Base-by-base conservation (phyloP, 2,888 invertebrate genomes). In the Thymelicus lineola region DNA sequence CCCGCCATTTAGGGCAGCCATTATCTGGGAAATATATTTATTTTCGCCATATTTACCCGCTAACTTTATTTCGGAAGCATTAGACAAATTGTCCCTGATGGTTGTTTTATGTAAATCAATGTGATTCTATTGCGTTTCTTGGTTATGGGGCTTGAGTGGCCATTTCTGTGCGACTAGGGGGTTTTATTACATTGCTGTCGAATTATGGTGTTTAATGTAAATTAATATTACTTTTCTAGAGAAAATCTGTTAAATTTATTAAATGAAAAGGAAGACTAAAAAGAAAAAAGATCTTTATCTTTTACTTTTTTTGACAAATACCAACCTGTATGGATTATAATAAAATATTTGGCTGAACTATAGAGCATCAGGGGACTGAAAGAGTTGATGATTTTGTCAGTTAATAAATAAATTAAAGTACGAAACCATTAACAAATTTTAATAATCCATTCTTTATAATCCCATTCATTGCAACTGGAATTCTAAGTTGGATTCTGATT, bases 71-170 rank as follows among this genome's bases (percentile, higher is more conserved):
- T 80, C 76, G 75, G 71, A 71, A 74, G 75, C 76, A 75, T 74
- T 75, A 76, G 82, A 83, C 85, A 88, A 89, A 86, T 89, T 87
- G 84, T 79, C 77, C 78, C 80, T 82, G 82, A 87, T 85, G 77
- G 82, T 77, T 81, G 84, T 86, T 85, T 89, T 88, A 91, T 91
- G 90, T 78, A 86, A 90, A 90, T 89, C 74, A 75, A 71, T 72
- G 72, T 76, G 75, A 63, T 63, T 69, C 15, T 50, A 69, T 69
- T 69, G 58, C 57, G 36, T 12, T 55, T 36, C 46, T 46, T 55
- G 45, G 36, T 36, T 57, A 67, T 58, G 69, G 63, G 57, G 63
- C 20, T 61, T 69, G 57, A 69, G 63, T 69, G 69, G 63, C 45
- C 57, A 57, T 57, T 48, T 55, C 46, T 68, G 57, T 55, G 20